These are phyloP conservation scores for Heliconius himera DNA, from an alignment of 1,140 invertebrate genomes.

Conservation along the genomic window DNA sequence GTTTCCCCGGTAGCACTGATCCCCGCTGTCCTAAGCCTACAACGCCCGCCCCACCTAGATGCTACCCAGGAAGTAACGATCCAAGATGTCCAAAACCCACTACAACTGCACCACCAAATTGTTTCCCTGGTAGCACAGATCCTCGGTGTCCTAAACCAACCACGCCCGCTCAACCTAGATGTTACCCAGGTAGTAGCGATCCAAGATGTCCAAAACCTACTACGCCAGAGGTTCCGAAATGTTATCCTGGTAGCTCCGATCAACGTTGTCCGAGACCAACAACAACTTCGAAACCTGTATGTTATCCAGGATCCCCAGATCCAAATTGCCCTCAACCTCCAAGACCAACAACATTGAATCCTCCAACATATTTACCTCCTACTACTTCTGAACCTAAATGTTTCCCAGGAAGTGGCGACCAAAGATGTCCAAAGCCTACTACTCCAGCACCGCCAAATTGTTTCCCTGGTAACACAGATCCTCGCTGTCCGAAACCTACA, in stretches of 20 bases:
- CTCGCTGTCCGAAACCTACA: neutral
- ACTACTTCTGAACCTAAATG: constrained; percentile 22
- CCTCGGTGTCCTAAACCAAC: constrained; percentile 59
- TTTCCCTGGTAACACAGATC: neutral
- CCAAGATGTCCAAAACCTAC: constrained; percentile 47
- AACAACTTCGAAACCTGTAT: constrained; percentile 49
- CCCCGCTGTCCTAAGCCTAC: constrained; percentile 54
- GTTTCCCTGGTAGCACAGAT: constrained; percentile 60
- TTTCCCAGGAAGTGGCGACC: constrained; percentile 62
- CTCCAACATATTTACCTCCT: constrained; percentile 34
- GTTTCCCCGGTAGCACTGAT: constrained; percentile 57
- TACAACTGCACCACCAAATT: constrained; percentile 43
- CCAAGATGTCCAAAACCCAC: constrained; percentile 70
- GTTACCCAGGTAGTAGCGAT: constrained; percentile 2
- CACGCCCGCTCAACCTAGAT: constrained; percentile 20
- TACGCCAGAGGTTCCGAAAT: constrained; percentile 26
- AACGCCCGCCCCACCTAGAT: constrained; percentile 38
- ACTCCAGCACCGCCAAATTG: neutral
- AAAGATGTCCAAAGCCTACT: constrained; percentile 53
- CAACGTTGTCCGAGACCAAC: constrained; percentile 69
- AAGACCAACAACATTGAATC: constrained; percentile 28
- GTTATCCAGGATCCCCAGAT: constrained; percentile 74
- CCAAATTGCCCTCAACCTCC: constrained; percentile 56
- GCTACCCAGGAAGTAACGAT: constrained; percentile 55
- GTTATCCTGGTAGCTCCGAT: constrained; percentile 74